Conservation (phyloP, 2,888 invertebrate species). For the Steromphala cineraria region DNA sequence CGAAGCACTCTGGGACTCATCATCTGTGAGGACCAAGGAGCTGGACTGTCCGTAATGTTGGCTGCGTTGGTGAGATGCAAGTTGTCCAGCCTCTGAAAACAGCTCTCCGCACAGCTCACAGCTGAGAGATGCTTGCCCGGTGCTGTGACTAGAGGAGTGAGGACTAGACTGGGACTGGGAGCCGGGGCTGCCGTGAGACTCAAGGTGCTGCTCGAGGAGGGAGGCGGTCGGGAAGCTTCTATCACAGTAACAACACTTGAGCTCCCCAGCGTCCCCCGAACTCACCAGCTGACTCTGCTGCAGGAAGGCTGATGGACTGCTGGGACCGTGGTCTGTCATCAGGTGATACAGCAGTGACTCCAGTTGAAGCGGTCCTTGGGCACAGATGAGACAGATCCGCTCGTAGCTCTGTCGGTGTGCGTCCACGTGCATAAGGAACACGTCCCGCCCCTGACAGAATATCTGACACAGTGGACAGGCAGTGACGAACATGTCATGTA, state of each 20-base stretch:
- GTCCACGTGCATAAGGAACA: slow-evolving; percentile 23
- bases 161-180: not conserved
- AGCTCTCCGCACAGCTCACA: slow-evolving; percentile 14
- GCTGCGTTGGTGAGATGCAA: not conserved
- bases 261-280: not conserved
- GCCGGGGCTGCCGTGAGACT: slow-evolving; percentile 20
- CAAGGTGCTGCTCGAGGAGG: slow-evolving; percentile 31
- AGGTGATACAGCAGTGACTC: slow-evolving; percentile 30
- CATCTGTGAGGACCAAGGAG: not conserved
- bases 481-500: not conserved
- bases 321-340: slow-evolving; percentile 16
- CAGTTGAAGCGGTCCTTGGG: slow-evolving; percentile 16
- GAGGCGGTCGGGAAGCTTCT: slow-evolving; percentile 29
- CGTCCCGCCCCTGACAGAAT: not conserved
- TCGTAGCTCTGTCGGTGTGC: slow-evolving; percentile 22
- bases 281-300: not conserved
- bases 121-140: not conserved
- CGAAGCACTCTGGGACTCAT: not conserved
- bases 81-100: not conserved
- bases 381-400: slow-evolving; percentile 21
- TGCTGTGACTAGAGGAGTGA: not conserved
- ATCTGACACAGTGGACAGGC: slow-evolving; percentile 14
- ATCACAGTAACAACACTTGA: slow-evolving; percentile 33
- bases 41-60: slow-evolving; percentile 2
- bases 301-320: not conserved